A percentile compares a stretch with the other conserved stretches of the same genome.
Evolutionary conservation across 2,888 invertebrate species (phyloP).

Genomic region (Rhodophaea formosa): DNA sequence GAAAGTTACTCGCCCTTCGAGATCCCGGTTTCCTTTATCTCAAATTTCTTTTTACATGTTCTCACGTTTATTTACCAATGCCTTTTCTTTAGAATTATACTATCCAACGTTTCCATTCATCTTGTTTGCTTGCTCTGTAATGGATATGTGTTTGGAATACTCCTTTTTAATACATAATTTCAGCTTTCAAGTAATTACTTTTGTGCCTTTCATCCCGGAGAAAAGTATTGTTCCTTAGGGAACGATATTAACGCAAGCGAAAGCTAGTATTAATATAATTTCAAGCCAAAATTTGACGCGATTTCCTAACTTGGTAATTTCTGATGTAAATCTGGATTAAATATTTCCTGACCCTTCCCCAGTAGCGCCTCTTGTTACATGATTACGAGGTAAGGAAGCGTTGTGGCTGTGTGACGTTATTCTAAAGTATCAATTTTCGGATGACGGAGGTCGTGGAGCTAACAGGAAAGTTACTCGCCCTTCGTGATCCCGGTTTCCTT

Average conservation of each 20-base stretch:
- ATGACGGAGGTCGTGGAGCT: slow-evolving; percentile 14
- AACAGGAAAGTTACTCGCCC: background rate
- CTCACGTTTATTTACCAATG: slow-evolving; percentile 37
- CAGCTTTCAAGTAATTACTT: too few species aligned
- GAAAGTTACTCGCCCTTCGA: background rate
- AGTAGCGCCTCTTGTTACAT: slow-evolving; percentile 14
- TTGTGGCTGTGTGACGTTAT: slow-evolving; percentile 8
- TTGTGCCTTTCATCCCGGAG: too few species aligned
- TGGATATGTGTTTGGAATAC: background rate
- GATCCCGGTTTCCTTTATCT: background rate
- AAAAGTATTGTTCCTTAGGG: too few species aligned
- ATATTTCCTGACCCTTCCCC: slow-evolving; percentile 10
- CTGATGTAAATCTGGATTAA: background rate
- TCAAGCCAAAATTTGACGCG: slow-evolving; percentile 24
- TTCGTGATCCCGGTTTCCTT: slow-evolving; percentile 2
- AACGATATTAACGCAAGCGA: too few species aligned
- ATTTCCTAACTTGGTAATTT: background rate
- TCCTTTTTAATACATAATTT: too few species aligned
- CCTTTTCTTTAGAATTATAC: background rate
- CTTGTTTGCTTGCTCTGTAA: background rate
- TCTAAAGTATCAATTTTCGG: slow-evolving; percentile 15
- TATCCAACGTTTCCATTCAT: background rate
- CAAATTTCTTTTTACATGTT: slow-evolving; percentile 21
- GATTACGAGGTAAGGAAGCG: slow-evolving; percentile 14
- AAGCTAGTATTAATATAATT: slow-evolving; percentile 58